Conservation (phyloP, 2,888 invertebrate species). For the Heteromyza rotundicornis region DNA sequence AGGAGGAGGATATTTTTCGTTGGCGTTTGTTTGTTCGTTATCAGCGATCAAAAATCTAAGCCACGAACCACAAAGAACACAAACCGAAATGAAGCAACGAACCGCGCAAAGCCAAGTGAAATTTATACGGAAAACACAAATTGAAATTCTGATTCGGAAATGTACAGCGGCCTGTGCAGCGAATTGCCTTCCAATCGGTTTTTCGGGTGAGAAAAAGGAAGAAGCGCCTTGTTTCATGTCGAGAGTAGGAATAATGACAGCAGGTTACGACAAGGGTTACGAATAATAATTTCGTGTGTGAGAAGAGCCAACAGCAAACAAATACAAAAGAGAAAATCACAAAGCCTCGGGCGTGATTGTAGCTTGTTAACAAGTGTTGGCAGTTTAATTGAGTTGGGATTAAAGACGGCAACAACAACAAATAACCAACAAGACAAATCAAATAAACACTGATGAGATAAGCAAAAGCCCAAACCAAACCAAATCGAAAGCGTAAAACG, state of each 20-base stretch:
- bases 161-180: too few species aligned
- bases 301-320: background rate
- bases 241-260: too few species aligned
- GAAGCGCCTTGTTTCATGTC: background rate
- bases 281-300: too few species aligned
- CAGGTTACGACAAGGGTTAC: too few species aligned
- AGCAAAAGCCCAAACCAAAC: background rate
- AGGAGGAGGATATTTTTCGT: constrained; percentile 19
- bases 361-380: constrained; percentile 58
- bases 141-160: constrained; percentile 53
- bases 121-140: constrained; percentile 41
- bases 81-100: constrained; percentile 39
- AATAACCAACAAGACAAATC: constrained; percentile 9
- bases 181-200: too few species aligned
- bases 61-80: constrained; percentile 42
- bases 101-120: background rate
- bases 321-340: constrained; percentile 1
- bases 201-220: constrained; percentile 9
- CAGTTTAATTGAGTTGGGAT: constrained; percentile 53
- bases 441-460: background rate
- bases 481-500: background rate
- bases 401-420: background rate
- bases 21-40: constrained; percentile 34
- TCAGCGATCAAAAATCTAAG: constrained; percentile 50
- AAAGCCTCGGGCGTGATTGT: constrained; percentile 53